Evolutionary conservation across 2,797 vertebrate genomes (phyloP), one percentile per base, ranked within the genome.

Genomic region (Danio choprae): DNA sequence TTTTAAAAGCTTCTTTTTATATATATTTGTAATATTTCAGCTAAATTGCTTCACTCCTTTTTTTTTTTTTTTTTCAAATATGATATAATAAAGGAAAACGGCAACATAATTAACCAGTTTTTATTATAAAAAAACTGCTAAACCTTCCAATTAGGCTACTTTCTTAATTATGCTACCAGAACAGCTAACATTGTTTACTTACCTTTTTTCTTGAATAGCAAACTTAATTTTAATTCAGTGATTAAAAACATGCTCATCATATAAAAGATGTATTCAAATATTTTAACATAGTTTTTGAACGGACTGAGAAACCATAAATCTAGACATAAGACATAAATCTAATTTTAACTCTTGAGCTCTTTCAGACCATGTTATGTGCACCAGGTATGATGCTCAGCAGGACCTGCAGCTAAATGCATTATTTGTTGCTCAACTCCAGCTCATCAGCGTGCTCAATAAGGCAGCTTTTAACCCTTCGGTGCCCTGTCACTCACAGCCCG

Each of bases 381-480:
- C 40, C 40, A 6, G 43, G 13, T 15, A 58, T 44, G 20, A 6
- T 72, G 55, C 74, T 55, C 68, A 68, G 53, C 41, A 53, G 16
- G 59, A 72, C 46, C 53, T 77, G 46, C 41, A 70, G 73, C 69
- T 18, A 75, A 67, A 13, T 43, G 15, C 40, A 78, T 22, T 43
- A 53, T 71, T 53, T 68, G 16, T 53, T 79, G 53, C 70, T 62
- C 22, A 74, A 29, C 70, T 69, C 44, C 20, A 40, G 44, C 44
- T 73, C 38, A 8, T 68, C 44, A 79, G 38, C 50, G 10, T 48
- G 68, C 43, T 68, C 20, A 56, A 48, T 63, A 64, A 64, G 41
- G 51, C 18, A 13, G 51, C 59, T 51, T 59, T 76, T 82, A 64
- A 82, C 81, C 68, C 81, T 74, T 58, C 29, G 3, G 13, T 43